Evolutionary conservation across 2,113 vertebrate species (phyloP), one percentile per base, ranked within the genome.

Genomic region (Athene cunicularia): DNA sequence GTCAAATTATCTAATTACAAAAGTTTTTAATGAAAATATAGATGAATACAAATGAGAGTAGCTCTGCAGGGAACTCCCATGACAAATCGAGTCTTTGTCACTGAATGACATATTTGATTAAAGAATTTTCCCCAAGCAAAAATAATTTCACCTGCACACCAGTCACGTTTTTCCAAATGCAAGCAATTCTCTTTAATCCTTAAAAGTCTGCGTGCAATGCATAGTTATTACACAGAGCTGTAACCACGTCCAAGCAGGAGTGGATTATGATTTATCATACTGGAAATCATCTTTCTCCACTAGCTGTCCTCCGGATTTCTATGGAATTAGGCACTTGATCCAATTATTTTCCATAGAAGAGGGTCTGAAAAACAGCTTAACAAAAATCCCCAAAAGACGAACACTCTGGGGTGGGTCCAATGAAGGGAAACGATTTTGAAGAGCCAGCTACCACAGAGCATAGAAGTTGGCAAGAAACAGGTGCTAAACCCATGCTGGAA

Each of bases 1-100:
- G 76, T 75, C 91, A 95, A 94, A 96, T 95, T 90, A 90, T 64
- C 86, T 86, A 83, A 95, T 93, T 84, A 92, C 60, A 58, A 33
- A 95, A 89, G 75, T 94, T 96, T 86, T 84, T 75, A 79, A 72
- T 79, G 76, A 79, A 95, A 95, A 95, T 80, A 93, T 5, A 64
- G 80, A 86, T 49, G 88, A 95, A 89, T 68, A 83, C 56, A 92
- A 92, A 94, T 52, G 68, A 87, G 75, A 90, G 47, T 55, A 95
- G 80, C 95, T 93, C 94, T 92, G 77, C 76, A 52, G 88, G 94
- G 91, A 94, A 91, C 80, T 87, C 88, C 83, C 75, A 21, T 92
- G 86, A 95, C 93, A 96, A 92, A 89, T 53, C 1, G 0, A 91
- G 58, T 21, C 64, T 60, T 87, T 91, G 80, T 90, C 89, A 66